A percentile compares a stretch with the other conserved stretches of the same genome.
These are phyloP conservation scores for Gasterosteus nipponicus DNA, from an alignment of 2,113 vertebrate genomes.

Conservation along the genomic window DNA sequence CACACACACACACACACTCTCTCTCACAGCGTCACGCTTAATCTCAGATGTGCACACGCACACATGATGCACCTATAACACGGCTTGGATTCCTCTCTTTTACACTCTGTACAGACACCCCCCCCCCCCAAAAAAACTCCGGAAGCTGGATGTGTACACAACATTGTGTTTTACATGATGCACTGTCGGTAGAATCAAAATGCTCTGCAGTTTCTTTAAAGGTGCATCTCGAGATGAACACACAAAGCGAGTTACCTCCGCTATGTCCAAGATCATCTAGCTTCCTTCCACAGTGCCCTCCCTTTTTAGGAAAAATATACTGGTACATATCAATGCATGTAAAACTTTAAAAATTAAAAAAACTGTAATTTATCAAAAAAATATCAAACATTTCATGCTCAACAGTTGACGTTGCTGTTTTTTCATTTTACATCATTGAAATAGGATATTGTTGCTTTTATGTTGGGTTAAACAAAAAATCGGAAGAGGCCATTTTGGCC, in stretches of 20 bases:
- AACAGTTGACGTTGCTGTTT: not conserved
- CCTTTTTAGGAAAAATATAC: too few species aligned
- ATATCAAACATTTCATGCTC: not conserved
- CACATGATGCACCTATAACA: constrained; percentile 41
- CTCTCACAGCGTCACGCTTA: constrained; percentile 9
- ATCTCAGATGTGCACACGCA: constrained; percentile 4
- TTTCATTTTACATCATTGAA: not conserved
- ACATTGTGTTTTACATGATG: too few species aligned
- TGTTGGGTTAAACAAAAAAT: not conserved
- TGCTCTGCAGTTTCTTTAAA: too few species aligned
- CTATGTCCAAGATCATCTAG: too few species aligned
- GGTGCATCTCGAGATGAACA: too few species aligned
- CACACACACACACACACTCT: constrained; percentile 29
- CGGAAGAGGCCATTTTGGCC: not conserved
- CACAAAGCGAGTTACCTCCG: too few species aligned
- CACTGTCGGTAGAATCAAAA: too few species aligned
- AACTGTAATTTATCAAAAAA: not conserved
- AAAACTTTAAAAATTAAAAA: too few species aligned
- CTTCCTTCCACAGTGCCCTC: too few species aligned
- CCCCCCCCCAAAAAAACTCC: too few species aligned
- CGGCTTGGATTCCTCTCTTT: constrained; percentile 35
- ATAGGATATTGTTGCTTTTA: not conserved
- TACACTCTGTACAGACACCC: constrained; percentile 49
- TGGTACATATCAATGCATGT: too few species aligned
- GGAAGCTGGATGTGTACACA: too few species aligned